Base-by-base conservation (phyloP, 2,797 vertebrate genomes). In the Halcyon smyrnensis region DNA sequence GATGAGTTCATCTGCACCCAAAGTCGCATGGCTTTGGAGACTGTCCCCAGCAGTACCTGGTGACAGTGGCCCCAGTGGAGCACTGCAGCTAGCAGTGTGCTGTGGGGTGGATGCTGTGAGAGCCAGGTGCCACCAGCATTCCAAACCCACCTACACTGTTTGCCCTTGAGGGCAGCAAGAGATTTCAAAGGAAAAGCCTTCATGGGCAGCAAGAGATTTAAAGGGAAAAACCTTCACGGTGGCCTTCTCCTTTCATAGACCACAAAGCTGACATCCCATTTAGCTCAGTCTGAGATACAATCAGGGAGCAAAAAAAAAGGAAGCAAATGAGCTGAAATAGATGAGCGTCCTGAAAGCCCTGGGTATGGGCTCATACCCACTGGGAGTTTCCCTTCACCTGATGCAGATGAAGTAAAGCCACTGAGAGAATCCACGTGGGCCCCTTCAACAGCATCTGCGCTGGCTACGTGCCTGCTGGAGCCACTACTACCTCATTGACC, bases 1-100 rank as follows among this genome's bases (percentile, higher is more conserved):
- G 39, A 68, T 11, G 8, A 56, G 14, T 68, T 64, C 13, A 4
- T 54, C 59, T 1, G 0, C 50, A 79, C 15, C 21, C 50, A 77
- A 5, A 67, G 2, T 0, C 9, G 54, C 28, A n/a, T 79, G 73
- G 69, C 65, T 90, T 71, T 75, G 34, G 57, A 75, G 19, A 57
- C 12, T n/a, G 41, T 83, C 79, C 41, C 32, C 20, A 43, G 1
- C 2, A 3, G 50, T 10, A 53, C 13, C 30, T 39, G 39, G 51
- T 54, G 53, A 43, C 53, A 32, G 12, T 1, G 1, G 24, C 51
- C 51, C 36, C 3, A 1, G 65, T 0, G 0, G 37, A 65, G 28
- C 37, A 39, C 15, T 0, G 3, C 45, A 59, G 59, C 11, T 23
- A 34, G 37, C 39, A 27, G 69, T 1, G 1, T 69, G 50, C 63